These are phyloP conservation scores for Eupleurogrammus muticus DNA, from an alignment of 2,797 vertebrate species.

Conservation along the genomic window DNA sequence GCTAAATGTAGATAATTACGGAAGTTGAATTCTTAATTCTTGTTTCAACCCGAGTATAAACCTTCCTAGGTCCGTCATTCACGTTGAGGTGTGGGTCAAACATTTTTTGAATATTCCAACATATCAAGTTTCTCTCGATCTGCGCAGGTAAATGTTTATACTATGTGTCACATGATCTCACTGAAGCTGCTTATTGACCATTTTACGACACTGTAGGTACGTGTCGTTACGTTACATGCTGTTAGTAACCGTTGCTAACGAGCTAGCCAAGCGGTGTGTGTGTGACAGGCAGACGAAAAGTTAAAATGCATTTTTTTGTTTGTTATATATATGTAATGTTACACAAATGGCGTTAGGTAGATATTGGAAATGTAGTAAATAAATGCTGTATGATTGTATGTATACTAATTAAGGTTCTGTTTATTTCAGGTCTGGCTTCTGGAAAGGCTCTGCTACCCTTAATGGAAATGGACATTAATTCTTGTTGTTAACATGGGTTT, in stretches of 20 bases:
- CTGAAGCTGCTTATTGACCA: accelerated
- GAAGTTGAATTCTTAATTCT: not conserved
- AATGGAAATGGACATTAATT: too few relatives aligned
- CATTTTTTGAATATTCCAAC: slow-evolving; percentile 39
- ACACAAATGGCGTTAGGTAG: too few relatives aligned
- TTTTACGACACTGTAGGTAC: not conserved
- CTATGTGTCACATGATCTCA: accelerated
- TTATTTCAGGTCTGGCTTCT: too few relatives aligned
- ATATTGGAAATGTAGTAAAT: too few relatives aligned
- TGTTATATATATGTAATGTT: too few relatives aligned
- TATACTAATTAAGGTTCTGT: too few relatives aligned
- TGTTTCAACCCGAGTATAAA: slow-evolving; percentile 48
- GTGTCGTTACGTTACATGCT: too few relatives aligned
- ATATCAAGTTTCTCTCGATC: slow-evolving; percentile 88
- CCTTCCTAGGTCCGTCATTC: slow-evolving; percentile 19
- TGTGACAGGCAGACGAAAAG: too few relatives aligned
- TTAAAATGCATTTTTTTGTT: too few relatives aligned
- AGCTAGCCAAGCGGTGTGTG: not conserved
- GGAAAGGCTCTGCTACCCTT: too few relatives aligned
- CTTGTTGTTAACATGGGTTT: too few relatives aligned
- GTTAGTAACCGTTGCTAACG: slow-evolving; percentile 20
- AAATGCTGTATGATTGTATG: too few relatives aligned
- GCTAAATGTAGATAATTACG: not conserved
- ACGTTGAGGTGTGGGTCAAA: slow-evolving; percentile 77
- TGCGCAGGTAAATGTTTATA: slow-evolving; percentile 79